Base-by-base conservation (phyloP, 1,140 invertebrate genomes). In the Platorchestia sp. region DNA sequence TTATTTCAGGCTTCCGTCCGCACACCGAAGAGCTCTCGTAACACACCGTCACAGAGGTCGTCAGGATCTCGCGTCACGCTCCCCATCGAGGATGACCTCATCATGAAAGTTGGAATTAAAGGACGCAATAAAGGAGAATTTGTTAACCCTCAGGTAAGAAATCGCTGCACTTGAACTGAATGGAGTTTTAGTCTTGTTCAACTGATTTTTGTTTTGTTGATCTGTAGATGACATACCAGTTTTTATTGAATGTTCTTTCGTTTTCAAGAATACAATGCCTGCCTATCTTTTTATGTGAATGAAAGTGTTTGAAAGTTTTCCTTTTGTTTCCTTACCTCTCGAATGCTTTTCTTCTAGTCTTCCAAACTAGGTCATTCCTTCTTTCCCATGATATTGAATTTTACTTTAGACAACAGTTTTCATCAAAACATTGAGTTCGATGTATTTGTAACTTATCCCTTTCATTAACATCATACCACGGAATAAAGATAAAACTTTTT, bases 61-160 rank as follows among this genome's bases (percentile, higher is more conserved):
- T 96, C 96, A 6, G 96, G 96, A 53, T 96, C 96, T 16, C 95
- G 96, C 41, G 43, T 96, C 59, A 96, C 96, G 42, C 95, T 96
- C 41, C 96, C 96, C 91, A 96, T 97, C 95, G 97, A 97, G 96
- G 97, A 98, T 96, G 97, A 97, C 95, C 96, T 97, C 45, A 96
- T 97, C 45, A 91, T 97, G 40, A 97, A 97, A 96, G 97, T 98
- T 53, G 98, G 98, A 36, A 96, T 96, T 16, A 97, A 97, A 96
- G 98, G 98, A 95, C 96, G 97, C 59, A 97, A 97, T 89, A 97
- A 97, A 96, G 97, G 98, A 47, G 97, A 98, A 96, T 98, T 98
- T 96, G 97, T 97, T 40, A 98, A 98, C 97, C 98, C 98, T 43
- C 98, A 98, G 97, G 96, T 97, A 95, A 86, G 45, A 42, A 89